Percentiles rank a stretch among this genome's conserved stretches.
phyloP scores from a whole-genome alignment of 2,888 invertebrate species.

The Bimastos eiseni region DNA sequence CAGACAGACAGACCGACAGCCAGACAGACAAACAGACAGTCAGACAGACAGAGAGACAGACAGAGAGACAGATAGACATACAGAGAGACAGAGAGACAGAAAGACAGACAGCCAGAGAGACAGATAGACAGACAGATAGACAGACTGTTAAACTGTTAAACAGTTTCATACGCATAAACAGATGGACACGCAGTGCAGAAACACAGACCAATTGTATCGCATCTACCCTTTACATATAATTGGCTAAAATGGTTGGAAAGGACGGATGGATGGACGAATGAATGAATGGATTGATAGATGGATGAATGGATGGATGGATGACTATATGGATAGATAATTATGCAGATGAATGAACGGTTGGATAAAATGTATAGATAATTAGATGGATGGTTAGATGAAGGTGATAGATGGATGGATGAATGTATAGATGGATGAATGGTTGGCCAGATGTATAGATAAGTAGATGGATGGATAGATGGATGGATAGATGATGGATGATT shows the following conservation, averaged over 20 bases:
- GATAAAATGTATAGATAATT: not conserved
- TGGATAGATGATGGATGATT: not conserved
- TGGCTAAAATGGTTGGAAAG: not conserved
- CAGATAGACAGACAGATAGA: no score
- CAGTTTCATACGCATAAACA: not conserved
- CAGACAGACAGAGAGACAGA: no score
- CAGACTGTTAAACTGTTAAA: no score
- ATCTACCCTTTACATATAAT: not conserved
- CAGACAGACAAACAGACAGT: no score
- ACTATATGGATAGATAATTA: not conserved
- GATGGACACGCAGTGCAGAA: not conserved
- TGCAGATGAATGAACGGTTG: not conserved
- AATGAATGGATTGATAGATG: not conserved
- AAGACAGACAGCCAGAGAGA: no score
- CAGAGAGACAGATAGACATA: no score
- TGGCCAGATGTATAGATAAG: not conserved
- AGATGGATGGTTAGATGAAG: not conserved
- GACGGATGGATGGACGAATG: not conserved
- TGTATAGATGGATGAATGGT: not conserved
- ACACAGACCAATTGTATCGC: not conserved
- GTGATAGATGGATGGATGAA: not conserved
- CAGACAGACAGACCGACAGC: not conserved
- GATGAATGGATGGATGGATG: not conserved
- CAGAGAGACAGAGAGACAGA: no score
- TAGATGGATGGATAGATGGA: not conserved